Evolutionary conservation across 1,140 invertebrate genomes (phyloP), one percentile per base, ranked within the genome.

Genomic region (Halesus radiatus): DNA sequence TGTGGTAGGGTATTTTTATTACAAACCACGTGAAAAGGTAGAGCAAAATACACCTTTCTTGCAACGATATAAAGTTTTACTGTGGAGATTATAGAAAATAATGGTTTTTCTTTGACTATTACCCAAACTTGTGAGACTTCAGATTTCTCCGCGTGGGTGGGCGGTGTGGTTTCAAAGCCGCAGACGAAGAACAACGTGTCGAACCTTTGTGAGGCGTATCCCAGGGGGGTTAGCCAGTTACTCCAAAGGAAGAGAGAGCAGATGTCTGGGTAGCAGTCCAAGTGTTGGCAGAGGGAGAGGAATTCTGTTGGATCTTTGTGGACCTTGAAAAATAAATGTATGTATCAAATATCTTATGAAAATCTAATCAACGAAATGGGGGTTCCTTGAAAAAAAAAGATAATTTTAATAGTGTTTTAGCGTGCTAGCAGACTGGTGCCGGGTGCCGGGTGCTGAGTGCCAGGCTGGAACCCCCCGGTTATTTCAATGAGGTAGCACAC

Each of bases 191-290:
- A 97, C 32, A 93, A 92, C 2, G 95, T 94, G 84, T 96, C 92
- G 88, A 94, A 97, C 83, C 94, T 90, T 87, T 91, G 84, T 83
- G 87, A 54, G 87, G 83, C 32, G 85, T 85, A 83, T 26, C 86
- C 84, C 3, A 90, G 87, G 0, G 96, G 96, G 6, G 96, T 95
- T 6, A 96, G 86, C 96, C 96, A 98, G 85, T 94, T 94, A 54
- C 92, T 94, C 96, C 96, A 98, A 85, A 96, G 94, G 84, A 94
- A 89, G 5, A 98, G 87, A 0, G 93, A 91, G 92, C 94, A 96
- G 68, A 98, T 87, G 87, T 98, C 95, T 1, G 96, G 97, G 84
- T 94, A 92, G 78, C 96, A 92, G 22, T 94, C 88, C 16, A 94
- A 88, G 78, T 92, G 85, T 78, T 92, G 86, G 84, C 96, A 98